Base-by-base conservation (phyloP, 2,888 invertebrate species). In the Athetis lepigone region DNA sequence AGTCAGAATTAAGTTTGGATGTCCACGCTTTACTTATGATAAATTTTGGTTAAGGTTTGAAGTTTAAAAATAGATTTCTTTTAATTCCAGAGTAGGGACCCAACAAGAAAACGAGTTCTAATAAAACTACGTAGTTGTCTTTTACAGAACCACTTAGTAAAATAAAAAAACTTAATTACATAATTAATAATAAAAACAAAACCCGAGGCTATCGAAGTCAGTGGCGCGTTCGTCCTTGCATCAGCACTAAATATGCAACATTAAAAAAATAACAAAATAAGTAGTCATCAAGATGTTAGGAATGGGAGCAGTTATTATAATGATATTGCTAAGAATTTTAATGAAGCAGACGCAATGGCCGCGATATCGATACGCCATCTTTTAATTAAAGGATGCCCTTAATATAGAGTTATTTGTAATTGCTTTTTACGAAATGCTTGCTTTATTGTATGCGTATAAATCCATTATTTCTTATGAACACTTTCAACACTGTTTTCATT, bases 331-430 rank as follows among this genome's bases (percentile, higher is more conserved):
- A 65, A 60, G 68, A 62, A 77, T 77, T 18, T 77, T 77, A 77
- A 77, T 72, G 49, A 71, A 62, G 63, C 27, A 42, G 45, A 49
- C 63, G 55, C 52, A 58, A 55, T 75, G 55, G 19, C 2, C 23
- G 57, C 16, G 18, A 11, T 75, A 70, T 75, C 52, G 33, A 62
- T 64, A 3, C 42, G 9, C 39, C 42, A 77, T 73, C 63, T 77
- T 66, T 69, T 65, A 72, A 59, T 68, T 65, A 55, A 65, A 76
- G 51, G 72, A 65, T 75, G 47, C 75, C 70, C 55, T 51, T 70
- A 52, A 18, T 56, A 23, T 9, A 5, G 16, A 70, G 64, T 50
- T 59, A 71, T 54, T 47, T 55, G 19, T 37, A 58, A 60, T 50
- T 29, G 11, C n/a, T 18, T 33, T n/a, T 76, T 19, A 52, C 21